phyloP scores from a whole-genome alignment of 1,140 invertebrate species.

The Tetraneura akinire region DNA sequence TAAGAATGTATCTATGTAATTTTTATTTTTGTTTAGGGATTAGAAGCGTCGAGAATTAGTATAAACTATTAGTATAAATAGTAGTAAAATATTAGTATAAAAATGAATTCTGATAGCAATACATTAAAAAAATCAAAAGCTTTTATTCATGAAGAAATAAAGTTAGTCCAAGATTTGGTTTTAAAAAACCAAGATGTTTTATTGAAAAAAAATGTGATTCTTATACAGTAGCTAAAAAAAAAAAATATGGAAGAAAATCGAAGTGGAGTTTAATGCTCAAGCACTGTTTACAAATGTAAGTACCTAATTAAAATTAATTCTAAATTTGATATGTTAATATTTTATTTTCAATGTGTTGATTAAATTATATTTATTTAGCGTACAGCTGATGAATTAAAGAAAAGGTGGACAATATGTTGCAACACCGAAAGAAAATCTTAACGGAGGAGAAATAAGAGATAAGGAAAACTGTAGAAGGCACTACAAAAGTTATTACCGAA shows the following conservation, averaged over 20 bases:
- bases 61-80: too few species aligned
- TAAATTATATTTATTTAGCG: conserved; percentile 2
- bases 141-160: conserved; percentile 1
- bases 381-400: too few species aligned
- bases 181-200: not conserved
- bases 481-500: too few species aligned
- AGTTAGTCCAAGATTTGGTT: not conserved
- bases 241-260: not conserved
- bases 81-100: too few species aligned
- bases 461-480: too few species aligned
- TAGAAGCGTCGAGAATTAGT: too few species aligned
- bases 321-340: conserved; percentile 8
- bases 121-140: conserved; percentile 4
- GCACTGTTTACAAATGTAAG: not conserved
- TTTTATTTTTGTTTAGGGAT: too few species aligned
- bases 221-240: not conserved
- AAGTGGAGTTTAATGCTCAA: conserved; percentile 1
- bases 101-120: too few species aligned
- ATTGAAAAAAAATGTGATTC: conserved; percentile 5
- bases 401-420: too few species aligned
- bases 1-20: too few species aligned
- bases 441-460: too few species aligned
- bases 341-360: conserved; percentile 3
- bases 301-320: conserved; percentile 1
- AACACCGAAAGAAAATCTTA: too few species aligned